A percentile compares a stretch with the other conserved stretches of the same genome.
Conservation (phyloP, 1,140 invertebrate genomes). For the Neoseiulus cucumeris region DNA sequence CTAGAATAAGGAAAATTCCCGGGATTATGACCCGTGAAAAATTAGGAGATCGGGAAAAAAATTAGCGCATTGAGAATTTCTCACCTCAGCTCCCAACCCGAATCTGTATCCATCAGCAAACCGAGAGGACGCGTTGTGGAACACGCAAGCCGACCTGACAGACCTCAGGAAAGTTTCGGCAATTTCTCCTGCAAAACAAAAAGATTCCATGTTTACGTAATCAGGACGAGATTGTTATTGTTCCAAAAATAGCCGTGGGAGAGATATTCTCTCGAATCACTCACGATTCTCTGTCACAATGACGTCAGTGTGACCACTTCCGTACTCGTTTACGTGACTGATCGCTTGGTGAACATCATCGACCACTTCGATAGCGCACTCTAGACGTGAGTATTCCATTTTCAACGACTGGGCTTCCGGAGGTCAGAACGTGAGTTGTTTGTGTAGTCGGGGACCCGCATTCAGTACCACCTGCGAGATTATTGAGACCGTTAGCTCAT, state of each 20-base stretch:
- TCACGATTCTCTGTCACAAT: slow-evolving; percentile 74
- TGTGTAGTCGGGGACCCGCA: slow-evolving; percentile 57
- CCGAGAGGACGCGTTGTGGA: slow-evolving; percentile 86
- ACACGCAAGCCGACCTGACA: slow-evolving; percentile 94
- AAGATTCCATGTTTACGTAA: slow-evolving; percentile 5
- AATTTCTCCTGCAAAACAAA: slow-evolving; percentile 28
- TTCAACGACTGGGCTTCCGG: slow-evolving; percentile 66
- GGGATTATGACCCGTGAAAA: background rate
- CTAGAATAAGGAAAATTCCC: slow-evolving; percentile 31
- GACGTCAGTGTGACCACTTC: slow-evolving; percentile 86
- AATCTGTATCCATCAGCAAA: slow-evolving; percentile 97
- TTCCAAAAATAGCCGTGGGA: no score
- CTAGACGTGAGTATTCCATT: slow-evolving; percentile 74
- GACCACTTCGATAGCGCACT: slow-evolving; percentile 86
- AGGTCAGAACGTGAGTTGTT: slow-evolving; percentile 71
- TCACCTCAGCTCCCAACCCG: slow-evolving; percentile 48
- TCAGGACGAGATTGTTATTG: no score
- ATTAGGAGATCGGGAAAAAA: no score
- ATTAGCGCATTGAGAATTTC: no score
- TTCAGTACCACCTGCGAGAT: slow-evolving; percentile 48
- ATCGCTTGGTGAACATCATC: slow-evolving; percentile 66
- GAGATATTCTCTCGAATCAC: slow-evolving; percentile 3
- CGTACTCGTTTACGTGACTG: slow-evolving; percentile 81
- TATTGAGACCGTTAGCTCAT: no score
- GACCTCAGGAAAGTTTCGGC: slow-evolving; percentile 50